Base-by-base conservation (phyloP, 2,797 vertebrate species). In the Siniperca obscura region DNA sequence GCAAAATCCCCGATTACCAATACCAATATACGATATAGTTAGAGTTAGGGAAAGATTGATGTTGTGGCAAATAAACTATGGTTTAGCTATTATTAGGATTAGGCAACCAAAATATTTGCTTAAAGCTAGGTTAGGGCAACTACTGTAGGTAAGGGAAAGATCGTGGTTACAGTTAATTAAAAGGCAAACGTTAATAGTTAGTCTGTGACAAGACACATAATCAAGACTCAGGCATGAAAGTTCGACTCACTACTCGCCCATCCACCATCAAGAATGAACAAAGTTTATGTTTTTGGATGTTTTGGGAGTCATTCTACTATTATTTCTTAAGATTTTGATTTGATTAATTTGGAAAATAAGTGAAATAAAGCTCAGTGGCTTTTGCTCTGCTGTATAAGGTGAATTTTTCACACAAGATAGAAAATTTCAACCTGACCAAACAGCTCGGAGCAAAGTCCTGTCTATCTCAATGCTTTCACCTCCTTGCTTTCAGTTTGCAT, bases 321-420 rank as follows among this genome's bases (percentile, higher is more conserved):
- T 27, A 27, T 27, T 27, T 27, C 27, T 14, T 30, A 60, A 13
- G 4, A 30, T 78, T 7, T 75, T 17, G 2, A 65, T 81, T 64
- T 59, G 1, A 27, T 2, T 27, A 27, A 27, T 2, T 27, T 27
- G 38, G 19, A 64, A 60, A 72, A 42, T 59, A 62, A 65, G 67
- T 46, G 42, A 78, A 76, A 68, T 59, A 56, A 68, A 60, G 16
- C 74, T 78, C 44, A 34, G 56, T 46, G 65, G 65, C 59, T 70
- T 72, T 52, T 12, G 27, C 75, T 74, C 34, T 40, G 46, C 76
- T 10, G 46, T 25, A 38, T 7, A 19, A 56, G 19, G 57, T 38
- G 34, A 73, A 53, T 57, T 69, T 42, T 59, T 78, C 62, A 60
- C 19, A 59, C 27, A 40, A 56, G 22, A 76, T 17, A 5, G 30